These are phyloP conservation scores for Saguinus imperator DNA, from an alignment of 2,113 vertebrate species.

Conservation along the genomic window DNA sequence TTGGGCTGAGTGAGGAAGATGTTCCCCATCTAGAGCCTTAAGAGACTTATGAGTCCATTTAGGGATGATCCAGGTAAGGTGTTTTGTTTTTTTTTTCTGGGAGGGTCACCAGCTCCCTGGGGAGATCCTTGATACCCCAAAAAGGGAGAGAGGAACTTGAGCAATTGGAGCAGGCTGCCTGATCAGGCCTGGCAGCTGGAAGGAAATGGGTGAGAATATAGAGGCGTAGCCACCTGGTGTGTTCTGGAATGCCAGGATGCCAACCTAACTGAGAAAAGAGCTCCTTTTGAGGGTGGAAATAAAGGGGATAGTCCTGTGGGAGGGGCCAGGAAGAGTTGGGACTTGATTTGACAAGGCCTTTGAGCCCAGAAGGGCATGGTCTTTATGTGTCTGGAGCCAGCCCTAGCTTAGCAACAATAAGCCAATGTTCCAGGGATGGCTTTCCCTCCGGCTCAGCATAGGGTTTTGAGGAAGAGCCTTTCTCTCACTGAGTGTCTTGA, in stretches of 20 bases:
- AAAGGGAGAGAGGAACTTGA: not conserved
- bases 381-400: constrained; percentile 40
- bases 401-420: constrained; percentile 9
- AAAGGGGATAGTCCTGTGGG: not conserved
- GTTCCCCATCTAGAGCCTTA: not conserved
- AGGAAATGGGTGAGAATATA: not conserved
- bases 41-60: not conserved
- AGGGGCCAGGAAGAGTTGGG: not conserved
- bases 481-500: not conserved
- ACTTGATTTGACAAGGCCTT: constrained; percentile 26
- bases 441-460: not conserved
- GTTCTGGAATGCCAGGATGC: constrained; percentile 34
- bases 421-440: not conserved
- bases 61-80: not conserved
- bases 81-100: not conserved
- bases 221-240: not conserved
- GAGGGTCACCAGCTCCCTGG: not conserved
- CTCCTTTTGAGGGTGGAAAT: constrained; percentile 30
- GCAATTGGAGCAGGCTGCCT: not conserved
- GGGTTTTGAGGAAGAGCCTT: constrained; percentile 28
- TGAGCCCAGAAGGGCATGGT: constrained; percentile 44
- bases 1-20: not conserved
- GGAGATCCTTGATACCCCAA: not conserved
- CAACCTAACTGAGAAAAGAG: not conserved
- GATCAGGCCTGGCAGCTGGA: not conserved